phyloP scores from a whole-genome alignment of 2,797 vertebrate species.

The Hybognathus amarus region DNA sequence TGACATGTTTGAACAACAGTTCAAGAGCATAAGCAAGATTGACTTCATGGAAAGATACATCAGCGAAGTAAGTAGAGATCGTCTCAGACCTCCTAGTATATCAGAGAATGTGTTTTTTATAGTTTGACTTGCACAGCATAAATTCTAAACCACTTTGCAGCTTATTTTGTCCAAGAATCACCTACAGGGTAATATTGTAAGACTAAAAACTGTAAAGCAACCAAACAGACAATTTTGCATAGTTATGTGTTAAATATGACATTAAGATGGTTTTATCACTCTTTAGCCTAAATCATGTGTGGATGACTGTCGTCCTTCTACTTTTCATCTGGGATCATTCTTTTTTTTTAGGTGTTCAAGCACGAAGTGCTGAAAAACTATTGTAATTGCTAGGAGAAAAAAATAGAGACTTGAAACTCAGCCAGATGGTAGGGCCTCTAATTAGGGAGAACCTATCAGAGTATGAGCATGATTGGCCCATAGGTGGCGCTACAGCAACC shows the following conservation, averaged over 20 bases:
- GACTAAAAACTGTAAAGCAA: neutral
- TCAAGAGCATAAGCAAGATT: constrained; percentile 84
- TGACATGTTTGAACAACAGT: constrained; percentile 84
- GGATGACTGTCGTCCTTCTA: neutral
- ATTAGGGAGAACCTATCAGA: no score
- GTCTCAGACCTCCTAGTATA: neutral
- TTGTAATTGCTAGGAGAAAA: no score
- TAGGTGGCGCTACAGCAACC: no score
- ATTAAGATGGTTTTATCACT: no score
- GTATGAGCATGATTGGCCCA: no score
- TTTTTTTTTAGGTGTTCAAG: no score
- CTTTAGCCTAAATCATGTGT: neutral
- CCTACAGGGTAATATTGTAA: neutral
- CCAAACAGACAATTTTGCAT: neutral
- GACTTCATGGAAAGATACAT: constrained; percentile 87
- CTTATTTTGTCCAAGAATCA: neutral
- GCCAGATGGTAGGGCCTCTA: no score
- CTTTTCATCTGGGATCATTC: neutral
- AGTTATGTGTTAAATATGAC: neutral
- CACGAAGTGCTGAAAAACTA: no score
- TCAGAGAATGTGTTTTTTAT: neutral
- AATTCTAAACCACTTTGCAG: neutral
- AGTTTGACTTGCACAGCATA: neutral
- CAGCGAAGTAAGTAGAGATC: constrained; percentile 73
- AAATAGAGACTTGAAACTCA: no score